Evolutionary conservation across 2,888 invertebrate species (phyloP), one percentile per base, ranked within the genome.

Genomic region (Tetragonisca angustula): DNA sequence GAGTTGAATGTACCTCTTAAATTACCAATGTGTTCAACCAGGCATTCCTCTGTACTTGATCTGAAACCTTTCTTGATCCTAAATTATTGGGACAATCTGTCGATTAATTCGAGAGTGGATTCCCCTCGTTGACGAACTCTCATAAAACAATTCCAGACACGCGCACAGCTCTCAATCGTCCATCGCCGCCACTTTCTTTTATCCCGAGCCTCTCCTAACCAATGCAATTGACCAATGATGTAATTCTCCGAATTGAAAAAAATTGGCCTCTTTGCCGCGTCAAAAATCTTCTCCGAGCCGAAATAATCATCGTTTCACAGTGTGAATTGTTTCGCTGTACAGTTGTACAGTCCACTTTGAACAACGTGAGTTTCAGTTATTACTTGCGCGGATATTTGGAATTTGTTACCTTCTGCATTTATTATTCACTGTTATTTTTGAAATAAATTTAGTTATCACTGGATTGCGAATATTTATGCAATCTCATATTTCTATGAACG

Each of bases 131-230:
- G 52, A 6, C 15, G 24, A 19, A 19, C 75, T 77, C 68, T 27
- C 49, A 69, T 70, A 61, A 83, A 79, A 80, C 77, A 76, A 81
- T 64, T 54, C 27, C 61, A 43, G 70, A 68, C 86, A 78, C 84
- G 81, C 81, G 81, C 68, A 43, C 71, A 19, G 32, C 19, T 54
- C 65, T 52, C 72, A 49, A 83, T 81, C 79, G 52, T 72, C 68
- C 43, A 52, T 61, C 73, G 64, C 59, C 59, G 67, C 81, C 85
- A 77, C 78, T 87, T 77, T 76, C 77, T 79, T 82, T 84, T 75
- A 84, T 81, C 79, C 75, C 68, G 61, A 67, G 75, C 56, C 70
- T 50, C 61, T 76, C 24, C 76, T 62, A n/a, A 50, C 70, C 65
- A 54, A 43, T 43, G 56, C 73, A 80, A 78, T 85, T 76, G 84